Base-by-base conservation (phyloP, 2,797 vertebrate species). In the Typhlichthys subterraneus region DNA sequence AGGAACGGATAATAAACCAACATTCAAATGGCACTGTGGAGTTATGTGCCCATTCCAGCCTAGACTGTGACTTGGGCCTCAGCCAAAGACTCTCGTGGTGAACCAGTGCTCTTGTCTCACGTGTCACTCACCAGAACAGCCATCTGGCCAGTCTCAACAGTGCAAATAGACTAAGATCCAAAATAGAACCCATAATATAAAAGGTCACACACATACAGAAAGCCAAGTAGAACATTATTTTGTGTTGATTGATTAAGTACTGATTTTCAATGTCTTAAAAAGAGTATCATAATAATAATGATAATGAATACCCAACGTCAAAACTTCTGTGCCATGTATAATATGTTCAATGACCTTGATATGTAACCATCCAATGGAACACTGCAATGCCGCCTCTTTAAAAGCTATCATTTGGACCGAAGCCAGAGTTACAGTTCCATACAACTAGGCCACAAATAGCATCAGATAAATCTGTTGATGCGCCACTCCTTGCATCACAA, bases 71-170 rank as follows among this genome's bases (percentile, higher is more conserved):
- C 78, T 65, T 67, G 80, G 74, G 63, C 65, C 46, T 0, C 46
- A 82, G 87, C 88, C 88, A 88, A 73, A 79, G 69, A 61, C 69
- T 78, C 74, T 81, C 29, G 50, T 53, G 71, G 72, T 69, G 75
- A 72, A 81, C 86, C 79, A 63, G 76, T 65, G 76, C 73, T 85
- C 83, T 82, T 85, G 83, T 91, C 88, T 87, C 73, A 84, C 83
- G 76, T 86, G 87, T 87, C 80, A 81, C 85, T 89, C 87, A 73
- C 86, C 86, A 86, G 83, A 84, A 70, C 78, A 72, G 84, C 90
- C 90, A 91, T 92, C 89, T 91, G 92, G 86, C 73, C 78, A 33
- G 74, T 81, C 87, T 90, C 88, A 70, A 75, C 87, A 82, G 87
- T 85, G 70, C 79, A 80, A 67, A 72, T 69, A 85, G 77, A 87